phyloP scores from a whole-genome alignment of 2,113 vertebrate species.

The Salvelinus sp. region DNA sequence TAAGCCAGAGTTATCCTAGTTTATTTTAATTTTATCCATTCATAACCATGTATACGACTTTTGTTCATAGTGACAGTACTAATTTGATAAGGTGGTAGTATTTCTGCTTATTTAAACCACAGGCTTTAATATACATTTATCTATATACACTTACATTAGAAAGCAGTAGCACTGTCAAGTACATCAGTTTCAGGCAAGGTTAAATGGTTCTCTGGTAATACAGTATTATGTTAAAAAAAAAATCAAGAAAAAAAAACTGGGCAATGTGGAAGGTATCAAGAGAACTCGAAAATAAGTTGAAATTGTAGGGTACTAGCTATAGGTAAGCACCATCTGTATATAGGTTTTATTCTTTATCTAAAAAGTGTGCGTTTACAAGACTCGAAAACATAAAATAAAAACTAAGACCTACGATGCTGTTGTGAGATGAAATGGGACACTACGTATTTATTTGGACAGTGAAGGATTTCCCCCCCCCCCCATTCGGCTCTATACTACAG shows the following conservation, averaged over 20 bases:
- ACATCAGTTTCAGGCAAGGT: conserved; percentile 44
- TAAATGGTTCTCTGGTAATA: conserved; percentile 22
- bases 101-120: conserved; percentile 42
- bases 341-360: background rate
- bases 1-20: background rate
- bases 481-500: too few relatives aligned
- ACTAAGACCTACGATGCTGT: background rate
- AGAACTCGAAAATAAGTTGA: background rate
- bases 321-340: conserved; percentile 1
- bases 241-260: background rate
- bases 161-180: conserved; percentile 46
- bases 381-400: background rate
- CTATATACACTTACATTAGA: conserved; percentile 48
- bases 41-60: conserved; percentile 10
- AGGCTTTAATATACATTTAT: conserved; percentile 51
- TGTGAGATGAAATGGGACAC: too few relatives aligned
- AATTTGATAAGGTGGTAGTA: conserved; percentile 27
- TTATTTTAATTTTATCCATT: background rate
- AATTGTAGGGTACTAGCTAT: background rate
- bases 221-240: conserved; percentile 33
- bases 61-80: conserved; percentile 31
- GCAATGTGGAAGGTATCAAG: conserved; percentile 25
- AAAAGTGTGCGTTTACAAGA: background rate
- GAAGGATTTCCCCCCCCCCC: too few relatives aligned
- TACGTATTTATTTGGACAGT: too few relatives aligned